These are phyloP conservation scores for Falcunculus frontatus DNA, from an alignment of 2,113 vertebrate species.

Conservation along the genomic window DNA sequence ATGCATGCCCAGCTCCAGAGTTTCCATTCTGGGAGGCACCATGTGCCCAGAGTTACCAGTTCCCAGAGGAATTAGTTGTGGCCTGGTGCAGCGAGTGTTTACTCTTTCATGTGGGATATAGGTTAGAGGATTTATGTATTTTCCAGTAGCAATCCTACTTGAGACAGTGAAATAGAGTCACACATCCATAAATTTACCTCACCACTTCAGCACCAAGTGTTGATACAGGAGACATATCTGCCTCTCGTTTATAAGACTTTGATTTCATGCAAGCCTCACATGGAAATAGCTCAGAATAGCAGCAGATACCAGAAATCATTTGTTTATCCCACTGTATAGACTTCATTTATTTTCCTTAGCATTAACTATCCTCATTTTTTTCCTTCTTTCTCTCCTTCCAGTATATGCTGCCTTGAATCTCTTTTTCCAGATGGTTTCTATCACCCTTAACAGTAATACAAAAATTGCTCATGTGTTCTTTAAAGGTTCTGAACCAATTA, in stretches of 20 bases:
- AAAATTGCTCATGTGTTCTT: not conserved
- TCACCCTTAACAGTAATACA: not conserved
- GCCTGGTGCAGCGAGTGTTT: not conserved
- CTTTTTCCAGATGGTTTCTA: not conserved
- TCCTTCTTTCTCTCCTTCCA: not conserved
- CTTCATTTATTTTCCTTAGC: not conserved
- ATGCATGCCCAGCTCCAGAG: not conserved
- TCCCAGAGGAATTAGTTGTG: not conserved
- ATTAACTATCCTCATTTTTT: not conserved
- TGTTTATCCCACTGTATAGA: not conserved
- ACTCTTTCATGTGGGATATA: not conserved
- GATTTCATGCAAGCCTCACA: not conserved
- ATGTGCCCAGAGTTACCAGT: not conserved
- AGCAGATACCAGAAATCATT: not conserved
- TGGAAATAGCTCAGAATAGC: not conserved
- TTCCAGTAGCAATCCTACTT: not conserved
- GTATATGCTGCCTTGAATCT: not conserved
- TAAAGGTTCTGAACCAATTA: conserved; percentile 1
- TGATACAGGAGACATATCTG: not conserved
- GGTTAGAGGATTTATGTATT: not conserved
- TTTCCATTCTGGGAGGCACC: not conserved
- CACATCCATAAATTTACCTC: not conserved
- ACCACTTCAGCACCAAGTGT: not conserved
- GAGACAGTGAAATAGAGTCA: not conserved
- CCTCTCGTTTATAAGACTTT: not conserved